These are phyloP conservation scores for Cavia porcellus DNA, from an alignment of 2,113 vertebrate species.

Conservation along the genomic window DNA sequence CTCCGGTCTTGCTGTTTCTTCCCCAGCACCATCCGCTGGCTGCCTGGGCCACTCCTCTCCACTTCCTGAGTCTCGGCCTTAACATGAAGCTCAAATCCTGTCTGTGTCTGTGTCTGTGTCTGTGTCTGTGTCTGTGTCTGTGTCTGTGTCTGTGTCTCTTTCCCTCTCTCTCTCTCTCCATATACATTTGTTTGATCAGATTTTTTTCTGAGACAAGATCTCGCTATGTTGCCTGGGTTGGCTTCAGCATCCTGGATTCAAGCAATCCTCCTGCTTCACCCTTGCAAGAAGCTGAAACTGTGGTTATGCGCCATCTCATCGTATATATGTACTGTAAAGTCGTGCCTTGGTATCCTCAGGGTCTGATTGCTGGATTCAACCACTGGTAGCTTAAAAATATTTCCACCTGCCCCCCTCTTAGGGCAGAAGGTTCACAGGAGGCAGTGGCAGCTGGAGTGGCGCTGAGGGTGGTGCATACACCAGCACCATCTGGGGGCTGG, in stretches of 20 bases:
- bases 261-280: no score
- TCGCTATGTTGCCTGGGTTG: neutral
- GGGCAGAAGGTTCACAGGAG: neutral
- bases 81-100: neutral
- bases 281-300: neutral
- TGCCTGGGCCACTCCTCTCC: neutral
- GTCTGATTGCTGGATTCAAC: neutral
- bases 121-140: neutral
- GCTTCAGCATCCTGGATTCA: neutral
- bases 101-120: neutral
- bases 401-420: neutral
- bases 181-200: neutral
- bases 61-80: neutral
- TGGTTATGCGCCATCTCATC: accelerated
- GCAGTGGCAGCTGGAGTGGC: neutral
- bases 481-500: neutral
- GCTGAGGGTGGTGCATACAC: neutral
- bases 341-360: no score
- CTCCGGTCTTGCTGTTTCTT: neutral
- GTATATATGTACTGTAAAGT: neutral
- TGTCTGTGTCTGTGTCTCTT: neutral
- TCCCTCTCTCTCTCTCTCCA: neutral
- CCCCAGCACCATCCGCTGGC: neutral
- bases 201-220: neutral
- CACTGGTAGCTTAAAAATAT: neutral